phyloP scores from a whole-genome alignment of 2,888 invertebrate species.

The Patella pellucida region DNA sequence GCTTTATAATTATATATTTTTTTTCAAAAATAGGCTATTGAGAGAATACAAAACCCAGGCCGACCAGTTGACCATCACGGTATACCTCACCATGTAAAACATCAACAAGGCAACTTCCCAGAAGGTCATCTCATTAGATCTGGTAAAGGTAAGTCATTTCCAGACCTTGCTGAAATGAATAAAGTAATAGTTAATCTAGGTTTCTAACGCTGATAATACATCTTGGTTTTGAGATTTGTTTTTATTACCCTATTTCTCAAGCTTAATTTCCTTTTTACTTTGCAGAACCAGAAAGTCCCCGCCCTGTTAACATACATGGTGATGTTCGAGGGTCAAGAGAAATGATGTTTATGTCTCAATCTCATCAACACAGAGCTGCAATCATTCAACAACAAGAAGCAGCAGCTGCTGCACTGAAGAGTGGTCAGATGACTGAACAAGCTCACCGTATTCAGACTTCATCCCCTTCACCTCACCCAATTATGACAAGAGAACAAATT shows the following conservation, averaged over 20 bases:
- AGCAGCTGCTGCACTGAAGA: constrained; percentile 28
- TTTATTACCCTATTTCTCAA: too few relatives aligned
- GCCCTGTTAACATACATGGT: constrained; percentile 36
- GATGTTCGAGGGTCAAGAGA: constrained; percentile 18
- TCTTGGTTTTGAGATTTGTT: too few relatives aligned
- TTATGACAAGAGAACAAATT: neutral
- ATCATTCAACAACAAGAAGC: constrained; percentile 12
- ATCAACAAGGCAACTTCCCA: constrained; percentile 19
- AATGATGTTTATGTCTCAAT: constrained; percentile 21
- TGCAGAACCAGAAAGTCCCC: constrained; percentile 40
- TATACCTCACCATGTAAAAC: constrained; percentile 24
- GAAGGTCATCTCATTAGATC: constrained; percentile 14
- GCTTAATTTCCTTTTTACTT: neutral
- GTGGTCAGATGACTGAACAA: constrained; percentile 20
- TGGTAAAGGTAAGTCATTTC: neutral
- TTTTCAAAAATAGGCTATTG: constrained; percentile 44
- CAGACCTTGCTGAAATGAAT: too few relatives aligned
- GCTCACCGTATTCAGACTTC: constrained; percentile 15
- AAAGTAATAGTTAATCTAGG: too few relatives aligned
- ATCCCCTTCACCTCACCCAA: constrained; percentile 11
- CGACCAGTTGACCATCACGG: constrained; percentile 29
- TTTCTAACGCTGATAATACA: too few relatives aligned
- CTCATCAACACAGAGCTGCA: constrained; percentile 10
- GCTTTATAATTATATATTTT: constrained; percentile 3
- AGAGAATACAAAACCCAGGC: constrained; percentile 49